Evolutionary conservation across 2,797 vertebrate species (phyloP), one percentile per base, ranked within the genome.

Genomic region (Botia almorhae): DNA sequence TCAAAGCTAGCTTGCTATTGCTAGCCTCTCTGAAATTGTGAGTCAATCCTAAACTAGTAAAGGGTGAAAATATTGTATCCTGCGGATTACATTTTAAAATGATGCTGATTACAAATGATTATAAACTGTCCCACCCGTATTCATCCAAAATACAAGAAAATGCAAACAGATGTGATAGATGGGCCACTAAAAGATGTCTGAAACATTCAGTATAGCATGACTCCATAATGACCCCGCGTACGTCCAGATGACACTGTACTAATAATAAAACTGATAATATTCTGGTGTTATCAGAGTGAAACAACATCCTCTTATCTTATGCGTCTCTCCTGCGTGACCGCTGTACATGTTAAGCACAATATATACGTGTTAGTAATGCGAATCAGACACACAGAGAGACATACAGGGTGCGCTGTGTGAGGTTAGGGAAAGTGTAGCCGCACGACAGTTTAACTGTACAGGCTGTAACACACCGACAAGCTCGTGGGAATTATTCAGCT

Each of bases 391-490:
- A 33, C 17, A 36, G 63, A n/a, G 16, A 39, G 16, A 65, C 33
- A 65, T 29, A 11, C 26, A 29, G 12, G 3, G 16, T 17, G 13
- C 23, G 74, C 33, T 58, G 74, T 68, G 33, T 68, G 21, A 46
- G 74, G 74, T 68, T 16, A 76, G 48, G 53, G 6, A 76, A 26
- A 58, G 64, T 19, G 43, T 19, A n/a, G 16, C 17, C 61, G 53
- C 19, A 76, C 56, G 16, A 43, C 78, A 76, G 61, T 76, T 61
- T 67, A 21, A 80, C 71, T 11, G 63, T 76, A 61, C 51, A 43
- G 51, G 46, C 78, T 63, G 69, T 50, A 36, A 14, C 53, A 53
- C 33, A 61, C 46, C 11, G 74, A 76, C 73, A 73, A 77, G 7
- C 36, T 60, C 1, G 5, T 50, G 21, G 50, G 14, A 53, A 43